Evolutionary conservation across 2,797 vertebrate species (phyloP).

Genomic region (Pipistrellus pygmaeus): DNA sequence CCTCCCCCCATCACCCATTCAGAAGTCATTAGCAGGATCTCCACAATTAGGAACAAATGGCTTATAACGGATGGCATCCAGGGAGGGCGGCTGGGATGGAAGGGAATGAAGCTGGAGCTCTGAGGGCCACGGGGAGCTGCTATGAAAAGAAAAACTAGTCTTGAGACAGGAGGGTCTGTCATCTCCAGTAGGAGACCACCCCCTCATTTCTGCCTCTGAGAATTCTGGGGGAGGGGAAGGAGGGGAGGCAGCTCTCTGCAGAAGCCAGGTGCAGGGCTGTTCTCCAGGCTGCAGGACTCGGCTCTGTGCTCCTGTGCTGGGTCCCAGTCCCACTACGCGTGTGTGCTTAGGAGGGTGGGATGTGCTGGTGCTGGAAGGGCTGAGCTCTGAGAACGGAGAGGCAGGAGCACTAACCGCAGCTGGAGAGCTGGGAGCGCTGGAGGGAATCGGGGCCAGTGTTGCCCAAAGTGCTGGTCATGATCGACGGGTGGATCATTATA

Average conservation of each 20-base stretch:
- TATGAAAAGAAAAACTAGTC: background rate
- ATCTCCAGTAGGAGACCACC: background rate
- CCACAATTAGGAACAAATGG: conserved; percentile 81
- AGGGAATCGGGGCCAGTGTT: background rate
- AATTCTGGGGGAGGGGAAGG: background rate
- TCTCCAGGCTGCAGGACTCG: background rate
- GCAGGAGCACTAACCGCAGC: background rate
- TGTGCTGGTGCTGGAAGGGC: background rate
- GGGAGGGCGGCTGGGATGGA: background rate
- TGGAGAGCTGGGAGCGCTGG: background rate
- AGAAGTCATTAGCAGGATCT: conserved; percentile 76
- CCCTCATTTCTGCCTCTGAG: background rate
- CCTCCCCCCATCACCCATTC: conserved; percentile 2
- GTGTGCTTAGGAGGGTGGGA: background rate
- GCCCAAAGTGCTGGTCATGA: background rate
- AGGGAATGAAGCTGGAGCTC: background rate
- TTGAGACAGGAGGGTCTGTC: background rate
- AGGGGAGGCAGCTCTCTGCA: background rate
- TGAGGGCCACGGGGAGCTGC: background rate
- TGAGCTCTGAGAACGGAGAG: background rate
- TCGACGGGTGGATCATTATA: background rate
- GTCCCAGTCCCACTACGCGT: too few species aligned
- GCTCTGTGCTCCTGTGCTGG: background rate
- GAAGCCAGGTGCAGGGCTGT: background rate
- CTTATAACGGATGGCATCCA: conserved; percentile 67